Evolutionary conservation across 2,113 vertebrate genomes (phyloP).

Genomic region (Rhea pennata): DNA sequence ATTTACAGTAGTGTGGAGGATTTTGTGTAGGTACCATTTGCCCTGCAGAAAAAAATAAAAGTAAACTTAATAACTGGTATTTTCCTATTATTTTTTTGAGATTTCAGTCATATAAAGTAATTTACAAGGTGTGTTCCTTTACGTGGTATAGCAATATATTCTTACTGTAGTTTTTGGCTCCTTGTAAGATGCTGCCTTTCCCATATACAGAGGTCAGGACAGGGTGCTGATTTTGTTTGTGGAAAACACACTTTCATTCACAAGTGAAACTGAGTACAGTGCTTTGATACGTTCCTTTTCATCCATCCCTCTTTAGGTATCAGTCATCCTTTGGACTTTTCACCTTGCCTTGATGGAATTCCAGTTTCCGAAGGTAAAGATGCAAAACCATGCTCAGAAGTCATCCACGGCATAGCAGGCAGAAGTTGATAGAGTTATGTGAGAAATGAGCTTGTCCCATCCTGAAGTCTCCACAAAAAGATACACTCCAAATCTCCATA

Average conservation of each 20-base stretch:
- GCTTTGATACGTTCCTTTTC: background rate
- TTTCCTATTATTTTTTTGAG: background rate
- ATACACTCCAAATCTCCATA: background rate
- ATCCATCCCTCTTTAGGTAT: background rate
- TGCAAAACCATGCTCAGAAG: background rate
- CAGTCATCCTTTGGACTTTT: background rate
- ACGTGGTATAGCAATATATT: background rate
- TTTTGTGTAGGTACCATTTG: background rate
- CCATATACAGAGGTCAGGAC: background rate
- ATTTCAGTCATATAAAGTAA: background rate
- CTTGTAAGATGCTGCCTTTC: background rate
- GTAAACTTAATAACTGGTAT: background rate
- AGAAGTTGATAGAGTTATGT: background rate
- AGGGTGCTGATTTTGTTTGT: background rate
- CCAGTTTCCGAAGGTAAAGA: background rate
- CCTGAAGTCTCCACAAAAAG: slow-evolving; percentile 9
- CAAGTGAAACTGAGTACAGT: background rate
- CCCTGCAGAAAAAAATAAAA: background rate
- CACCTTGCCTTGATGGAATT: background rate
- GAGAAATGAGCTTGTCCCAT: background rate
- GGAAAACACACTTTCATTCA: rapidly evolving
- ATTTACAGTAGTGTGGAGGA: background rate
- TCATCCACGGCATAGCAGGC: background rate
- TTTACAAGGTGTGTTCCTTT: background rate
- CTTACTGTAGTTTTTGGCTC: background rate